These are phyloP conservation scores for Telmatherina bonti DNA, from an alignment of 2,797 vertebrate species.

Conservation along the genomic window DNA sequence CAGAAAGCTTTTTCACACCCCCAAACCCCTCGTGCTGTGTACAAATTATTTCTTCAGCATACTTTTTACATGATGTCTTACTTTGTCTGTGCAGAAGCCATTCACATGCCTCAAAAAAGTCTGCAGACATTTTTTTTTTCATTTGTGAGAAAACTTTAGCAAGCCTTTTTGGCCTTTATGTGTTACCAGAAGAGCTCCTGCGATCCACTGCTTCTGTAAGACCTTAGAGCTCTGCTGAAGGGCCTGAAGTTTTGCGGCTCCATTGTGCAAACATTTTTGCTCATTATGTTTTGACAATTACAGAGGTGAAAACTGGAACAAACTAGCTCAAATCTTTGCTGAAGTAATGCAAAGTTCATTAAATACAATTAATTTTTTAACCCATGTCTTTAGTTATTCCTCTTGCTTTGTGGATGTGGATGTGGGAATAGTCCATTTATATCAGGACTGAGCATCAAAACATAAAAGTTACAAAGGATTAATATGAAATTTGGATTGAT, in stretches of 20 bases:
- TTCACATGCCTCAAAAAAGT: background rate
- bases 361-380: background rate
- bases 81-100: background rate
- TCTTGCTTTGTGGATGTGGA: too few relatives aligned
- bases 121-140: too few relatives aligned
- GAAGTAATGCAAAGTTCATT: too few relatives aligned
- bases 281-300: background rate
- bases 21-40: too few relatives aligned
- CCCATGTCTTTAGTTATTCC: background rate
- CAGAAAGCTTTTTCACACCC: too few relatives aligned
- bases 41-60: background rate
- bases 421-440: background rate
- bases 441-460: background rate
- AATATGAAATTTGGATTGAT: background rate
- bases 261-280: background rate
- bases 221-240: background rate
- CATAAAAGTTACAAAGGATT: background rate
- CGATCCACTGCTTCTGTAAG: background rate
- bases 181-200: background rate
- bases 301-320: too few relatives aligned
- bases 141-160: too few relatives aligned
- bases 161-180: background rate
- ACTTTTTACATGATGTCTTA: background rate
- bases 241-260: background rate
- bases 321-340: background rate